Evolutionary conservation across 1,140 invertebrate genomes (phyloP).

Genomic region (Penaeus indicus): DNA sequence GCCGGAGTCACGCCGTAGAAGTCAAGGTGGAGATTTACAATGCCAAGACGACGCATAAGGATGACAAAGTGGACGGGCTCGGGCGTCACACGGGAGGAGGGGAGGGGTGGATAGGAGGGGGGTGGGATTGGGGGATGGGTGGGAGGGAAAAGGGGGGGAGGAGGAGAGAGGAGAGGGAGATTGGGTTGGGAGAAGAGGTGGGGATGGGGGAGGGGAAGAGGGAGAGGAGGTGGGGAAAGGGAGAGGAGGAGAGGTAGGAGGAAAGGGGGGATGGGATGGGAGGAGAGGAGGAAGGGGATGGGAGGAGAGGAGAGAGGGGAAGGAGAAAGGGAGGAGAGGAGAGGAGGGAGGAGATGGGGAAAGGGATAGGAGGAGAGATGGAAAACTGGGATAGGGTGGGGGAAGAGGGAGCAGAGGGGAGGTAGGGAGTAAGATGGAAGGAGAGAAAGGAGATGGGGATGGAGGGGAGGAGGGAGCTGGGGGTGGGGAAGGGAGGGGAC

Average conservation of each 20-base stretch:
- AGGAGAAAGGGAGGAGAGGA: not conserved
- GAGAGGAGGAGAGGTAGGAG: not conserved
- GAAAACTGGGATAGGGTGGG: not conserved
- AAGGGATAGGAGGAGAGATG: not conserved
- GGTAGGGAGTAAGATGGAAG: not conserved
- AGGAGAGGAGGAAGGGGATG: not conserved
- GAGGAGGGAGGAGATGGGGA: not conserved
- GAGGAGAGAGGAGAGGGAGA: not conserved
- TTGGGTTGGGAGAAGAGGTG: not conserved
- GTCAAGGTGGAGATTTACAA: too few relatives aligned
- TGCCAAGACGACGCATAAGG: too few relatives aligned
- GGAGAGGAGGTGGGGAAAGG: not conserved
- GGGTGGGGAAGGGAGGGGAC: not conserved
- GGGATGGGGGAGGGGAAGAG: constrained; percentile 31
- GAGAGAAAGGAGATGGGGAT: constrained; percentile 18
- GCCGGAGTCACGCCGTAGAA: too few relatives aligned
- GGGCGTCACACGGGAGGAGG: too few relatives aligned
- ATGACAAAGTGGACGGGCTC: too few relatives aligned
- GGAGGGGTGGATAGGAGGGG: not conserved
- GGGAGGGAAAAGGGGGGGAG: not conserved
- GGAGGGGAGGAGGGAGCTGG: not conserved
- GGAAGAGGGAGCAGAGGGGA: not conserved
- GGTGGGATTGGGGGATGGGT: not conserved
- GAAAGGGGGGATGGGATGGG: not conserved
- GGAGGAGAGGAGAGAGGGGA: not conserved